Percentiles rank a stretch among this genome's conserved stretches.
Conservation (phyloP, 2,888 invertebrate species). For the Microdon myrmicae region DNA sequence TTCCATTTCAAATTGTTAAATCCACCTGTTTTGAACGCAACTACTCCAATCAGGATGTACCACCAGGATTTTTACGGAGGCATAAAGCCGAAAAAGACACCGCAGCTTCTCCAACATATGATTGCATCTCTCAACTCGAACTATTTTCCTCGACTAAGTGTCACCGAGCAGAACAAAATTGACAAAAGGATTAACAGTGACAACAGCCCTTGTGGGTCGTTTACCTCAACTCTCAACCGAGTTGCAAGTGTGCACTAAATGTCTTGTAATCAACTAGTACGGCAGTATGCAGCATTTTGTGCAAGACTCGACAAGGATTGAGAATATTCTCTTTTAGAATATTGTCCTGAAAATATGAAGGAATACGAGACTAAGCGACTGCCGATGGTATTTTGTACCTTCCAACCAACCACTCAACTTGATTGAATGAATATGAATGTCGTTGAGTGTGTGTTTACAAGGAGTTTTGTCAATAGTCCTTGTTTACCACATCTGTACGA, state of each 20-base stretch:
- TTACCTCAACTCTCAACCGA: conserved; percentile 32
- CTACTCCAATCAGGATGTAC: too few species aligned
- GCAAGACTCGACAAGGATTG: conserved; percentile 10
- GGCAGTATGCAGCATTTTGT: conserved; percentile 19
- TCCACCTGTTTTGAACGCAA: too few species aligned
- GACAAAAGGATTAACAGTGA: conserved; percentile 38
- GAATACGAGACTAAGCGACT: too few species aligned
- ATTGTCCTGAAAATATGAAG: too few species aligned
- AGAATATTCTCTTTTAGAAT: conserved; percentile 28
- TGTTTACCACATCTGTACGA: conserved; percentile 42
- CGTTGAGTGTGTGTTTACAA: conserved; percentile 47
- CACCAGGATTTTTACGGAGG: conserved; percentile 7
- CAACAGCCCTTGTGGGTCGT: conserved; percentile 9
- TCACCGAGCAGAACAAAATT: conserved; percentile 35
- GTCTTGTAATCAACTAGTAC: conserved; percentile 31
- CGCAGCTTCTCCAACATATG: background rate
- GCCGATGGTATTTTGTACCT: too few species aligned
- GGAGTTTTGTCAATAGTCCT: conserved; percentile 48
- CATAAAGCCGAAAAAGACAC: conserved; percentile 1
- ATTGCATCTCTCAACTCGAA: conserved; percentile 29
- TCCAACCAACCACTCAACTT: conserved; percentile 51
- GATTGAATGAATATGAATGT: conserved; percentile 46
- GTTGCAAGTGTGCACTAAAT: conserved; percentile 16
- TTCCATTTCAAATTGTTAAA: conserved; percentile 13
- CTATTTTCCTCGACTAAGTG: conserved; percentile 27